These are phyloP conservation scores for Stomatorhinus ivindoensis DNA, from an alignment of 2,113 vertebrate genomes.

Conservation along the genomic window DNA sequence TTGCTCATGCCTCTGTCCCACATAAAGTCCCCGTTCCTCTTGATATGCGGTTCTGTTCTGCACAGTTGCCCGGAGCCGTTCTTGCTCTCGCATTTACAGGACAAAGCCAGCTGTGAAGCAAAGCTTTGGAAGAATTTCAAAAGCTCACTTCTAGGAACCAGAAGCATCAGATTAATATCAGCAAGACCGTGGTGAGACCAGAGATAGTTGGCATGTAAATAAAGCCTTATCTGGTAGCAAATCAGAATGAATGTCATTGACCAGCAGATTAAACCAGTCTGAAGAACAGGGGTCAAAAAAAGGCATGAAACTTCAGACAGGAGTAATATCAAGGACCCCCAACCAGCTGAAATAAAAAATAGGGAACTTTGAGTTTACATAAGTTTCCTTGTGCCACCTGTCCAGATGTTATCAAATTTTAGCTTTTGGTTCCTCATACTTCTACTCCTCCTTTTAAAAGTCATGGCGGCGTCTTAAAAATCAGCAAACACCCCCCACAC, in stretches of 20 bases:
- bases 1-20: not conserved
- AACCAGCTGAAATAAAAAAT: not conserved
- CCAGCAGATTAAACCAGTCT: conserved; percentile 1
- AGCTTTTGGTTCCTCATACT: not conserved
- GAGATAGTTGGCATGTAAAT: not conserved
- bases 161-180: not conserved
- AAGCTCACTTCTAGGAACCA: not conserved
- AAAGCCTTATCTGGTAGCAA: not conserved
- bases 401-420: conserved; percentile 20
- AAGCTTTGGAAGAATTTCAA: not conserved
- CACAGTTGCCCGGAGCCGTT: not conserved
- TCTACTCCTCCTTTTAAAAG: not conserved
- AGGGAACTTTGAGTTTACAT: conserved; percentile 18
- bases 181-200: not conserved
- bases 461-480: conserved; percentile 12
- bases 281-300: not conserved
- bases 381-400: conserved; percentile 1
- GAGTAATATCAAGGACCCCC: conserved; percentile 5
- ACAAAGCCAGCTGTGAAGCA: not conserved
- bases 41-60: not conserved
- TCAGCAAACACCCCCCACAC: not conserved
- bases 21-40: not conserved
- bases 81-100: not conserved
- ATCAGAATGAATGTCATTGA: not conserved
- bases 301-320: conserved; percentile 5